Evolutionary conservation across 2,888 invertebrate species (phyloP).

Genomic region (Chouioia cunea): DNA sequence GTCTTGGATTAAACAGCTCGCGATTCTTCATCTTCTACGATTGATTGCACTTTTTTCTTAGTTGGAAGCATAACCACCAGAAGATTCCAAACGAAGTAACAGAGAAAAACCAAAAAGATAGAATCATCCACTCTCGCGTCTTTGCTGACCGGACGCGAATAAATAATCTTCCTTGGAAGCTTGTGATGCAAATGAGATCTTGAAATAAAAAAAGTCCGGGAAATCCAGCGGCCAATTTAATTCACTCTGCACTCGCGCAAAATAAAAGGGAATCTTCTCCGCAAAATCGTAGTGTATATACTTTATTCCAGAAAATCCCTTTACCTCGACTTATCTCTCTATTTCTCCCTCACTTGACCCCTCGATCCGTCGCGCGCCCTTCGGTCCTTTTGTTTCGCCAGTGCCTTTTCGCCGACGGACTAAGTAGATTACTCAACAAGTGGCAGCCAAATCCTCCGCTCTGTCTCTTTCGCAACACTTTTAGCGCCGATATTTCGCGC

Average conservation of each 20-base stretch:
- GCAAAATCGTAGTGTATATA: slow-evolving; percentile 12
- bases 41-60: not conserved
- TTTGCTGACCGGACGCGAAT: not conserved
- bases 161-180: slow-evolving; percentile 36
- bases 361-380: not conserved
- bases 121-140: slow-evolving; percentile 16
- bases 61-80: not conserved
- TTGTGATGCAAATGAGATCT: slow-evolving; percentile 34
- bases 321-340: not conserved
- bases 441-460: slow-evolving; percentile 64
- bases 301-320: slow-evolving; percentile 1
- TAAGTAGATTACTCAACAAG: slow-evolving; percentile 68
- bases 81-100: not conserved
- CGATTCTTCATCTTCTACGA: not conserved
- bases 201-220: not conserved
- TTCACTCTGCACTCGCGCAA: too few relatives aligned
- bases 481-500: slow-evolving; percentile 53
- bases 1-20: slow-evolving; percentile 43
- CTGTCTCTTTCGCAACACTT: slow-evolving; percentile 56
- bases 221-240: not conserved
- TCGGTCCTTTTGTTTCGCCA: slow-evolving; percentile 19
- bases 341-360: not conserved
- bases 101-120: slow-evolving; percentile 8
- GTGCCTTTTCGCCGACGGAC: slow-evolving; percentile 59
- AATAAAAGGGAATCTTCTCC: too few relatives aligned